A percentile compares a stretch with the other conserved stretches of the same genome.
Conservation (phyloP, 1,140 invertebrate genomes). For the Diorhabda sublineata region DNA sequence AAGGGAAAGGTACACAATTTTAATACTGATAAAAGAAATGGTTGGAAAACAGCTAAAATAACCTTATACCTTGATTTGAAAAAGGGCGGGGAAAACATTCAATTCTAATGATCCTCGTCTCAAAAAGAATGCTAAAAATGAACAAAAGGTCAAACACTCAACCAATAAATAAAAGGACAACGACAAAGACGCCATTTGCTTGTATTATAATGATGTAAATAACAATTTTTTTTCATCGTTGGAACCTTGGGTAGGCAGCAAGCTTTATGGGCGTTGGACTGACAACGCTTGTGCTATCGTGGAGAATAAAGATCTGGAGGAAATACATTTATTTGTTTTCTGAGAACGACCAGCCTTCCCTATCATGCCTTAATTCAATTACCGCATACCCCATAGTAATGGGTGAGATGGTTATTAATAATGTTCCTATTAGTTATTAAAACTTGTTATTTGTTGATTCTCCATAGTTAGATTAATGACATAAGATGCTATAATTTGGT, state of each 20-base stretch:
- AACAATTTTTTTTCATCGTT: too few species aligned
- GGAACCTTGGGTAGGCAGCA: neutral
- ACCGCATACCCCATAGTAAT: neutral
- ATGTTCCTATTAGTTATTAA: neutral
- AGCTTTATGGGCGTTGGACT: too few species aligned
- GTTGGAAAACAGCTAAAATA: neutral
- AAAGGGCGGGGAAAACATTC: neutral
- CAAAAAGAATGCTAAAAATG: neutral
- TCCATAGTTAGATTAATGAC: neutral
- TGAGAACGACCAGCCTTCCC: neutral
- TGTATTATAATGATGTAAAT: conserved; percentile 9
- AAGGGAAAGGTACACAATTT: too few species aligned
- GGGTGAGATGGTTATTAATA: neutral
- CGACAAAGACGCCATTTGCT: conserved; percentile 4
- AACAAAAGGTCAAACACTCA: neutral
- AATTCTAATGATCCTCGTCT: neutral
- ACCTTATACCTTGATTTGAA: neutral
- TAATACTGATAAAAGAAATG: too few species aligned
- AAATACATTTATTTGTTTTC: too few species aligned
- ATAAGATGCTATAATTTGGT: neutral
- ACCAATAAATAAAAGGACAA: too few species aligned
- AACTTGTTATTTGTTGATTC: neutral
- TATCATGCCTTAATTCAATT: neutral
- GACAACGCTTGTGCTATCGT: too few species aligned
- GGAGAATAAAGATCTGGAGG: too few species aligned